Evolutionary conservation across 2,113 vertebrate species (phyloP).

Genomic region (Mobula birostris): DNA sequence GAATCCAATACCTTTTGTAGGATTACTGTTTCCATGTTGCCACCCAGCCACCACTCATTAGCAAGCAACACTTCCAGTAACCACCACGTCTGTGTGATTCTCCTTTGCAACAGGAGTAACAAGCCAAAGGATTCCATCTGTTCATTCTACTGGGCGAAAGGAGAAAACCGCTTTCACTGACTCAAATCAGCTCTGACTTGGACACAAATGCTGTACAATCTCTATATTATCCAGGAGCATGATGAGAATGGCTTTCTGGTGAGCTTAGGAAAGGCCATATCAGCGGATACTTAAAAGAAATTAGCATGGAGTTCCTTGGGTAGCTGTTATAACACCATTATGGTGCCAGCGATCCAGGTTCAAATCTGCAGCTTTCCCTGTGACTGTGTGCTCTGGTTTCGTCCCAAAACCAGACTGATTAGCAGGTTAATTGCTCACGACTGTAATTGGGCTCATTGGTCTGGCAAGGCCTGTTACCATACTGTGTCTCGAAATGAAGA

Average conservation of each 20-base stretch:
- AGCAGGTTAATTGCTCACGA: no score
- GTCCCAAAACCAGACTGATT: no score
- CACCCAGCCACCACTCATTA: not conserved
- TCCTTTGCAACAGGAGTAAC: not conserved
- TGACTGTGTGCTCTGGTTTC: no score
- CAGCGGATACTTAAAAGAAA: not conserved
- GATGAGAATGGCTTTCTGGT: not conserved
- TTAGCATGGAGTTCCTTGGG: no score
- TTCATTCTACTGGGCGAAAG: not conserved
- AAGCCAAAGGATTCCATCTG: slow-evolving; percentile 7
- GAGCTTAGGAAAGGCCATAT: not conserved
- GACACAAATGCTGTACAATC: not conserved
- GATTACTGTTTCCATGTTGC: no score
- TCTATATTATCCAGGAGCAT: not conserved
- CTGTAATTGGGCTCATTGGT: no score
- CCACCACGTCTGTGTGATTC: not conserved
- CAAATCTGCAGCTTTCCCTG: no score
- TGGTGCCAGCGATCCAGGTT: no score
- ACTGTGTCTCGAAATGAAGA: no score
- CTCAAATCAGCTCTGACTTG: not conserved
- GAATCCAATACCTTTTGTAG: no score
- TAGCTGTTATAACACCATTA: no score
- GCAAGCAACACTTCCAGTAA: not conserved
- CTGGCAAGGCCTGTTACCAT: no score
- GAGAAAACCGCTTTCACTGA: not conserved